Conservation (phyloP, 2,113 vertebrate genomes). For the Hippocampus abdominalis region DNA sequence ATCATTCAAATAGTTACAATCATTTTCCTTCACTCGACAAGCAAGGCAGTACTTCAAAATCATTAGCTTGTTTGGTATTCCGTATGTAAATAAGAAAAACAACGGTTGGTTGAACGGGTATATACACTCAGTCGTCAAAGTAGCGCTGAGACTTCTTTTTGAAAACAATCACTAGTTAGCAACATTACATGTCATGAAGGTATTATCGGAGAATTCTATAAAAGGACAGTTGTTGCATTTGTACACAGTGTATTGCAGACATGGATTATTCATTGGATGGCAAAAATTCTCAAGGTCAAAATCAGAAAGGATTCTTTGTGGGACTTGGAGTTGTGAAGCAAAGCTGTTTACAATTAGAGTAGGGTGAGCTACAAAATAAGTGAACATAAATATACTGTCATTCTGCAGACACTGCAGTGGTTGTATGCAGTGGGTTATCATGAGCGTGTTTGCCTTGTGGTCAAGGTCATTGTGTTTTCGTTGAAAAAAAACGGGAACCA, state of each 20-base stretch:
- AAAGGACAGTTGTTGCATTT: not conserved
- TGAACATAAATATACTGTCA: not conserved
- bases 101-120: slow-evolving; percentile 10
- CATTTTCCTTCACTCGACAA: not conserved
- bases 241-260: not conserved
- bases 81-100: slow-evolving; percentile 7
- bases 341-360: not conserved
- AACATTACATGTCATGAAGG: not conserved
- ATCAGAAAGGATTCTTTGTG: not conserved
- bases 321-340: not conserved
- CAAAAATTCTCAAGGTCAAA: not conserved
- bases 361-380: not conserved
- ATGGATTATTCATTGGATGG: not conserved
- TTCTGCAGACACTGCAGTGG: not conserved
- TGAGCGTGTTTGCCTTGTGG: not conserved
- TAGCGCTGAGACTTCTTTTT: not conserved
- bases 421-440: not conserved
- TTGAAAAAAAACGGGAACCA: not conserved
- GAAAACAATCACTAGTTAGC: not conserved
- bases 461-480: not conserved
- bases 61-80: not conserved
- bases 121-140: not conserved
- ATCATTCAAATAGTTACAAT: not conserved
- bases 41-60: not conserved
- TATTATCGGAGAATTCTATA: not conserved